These are phyloP conservation scores for Polymixis flavicincta DNA, from an alignment of 2,888 invertebrate genomes.

Conservation along the genomic window DNA sequence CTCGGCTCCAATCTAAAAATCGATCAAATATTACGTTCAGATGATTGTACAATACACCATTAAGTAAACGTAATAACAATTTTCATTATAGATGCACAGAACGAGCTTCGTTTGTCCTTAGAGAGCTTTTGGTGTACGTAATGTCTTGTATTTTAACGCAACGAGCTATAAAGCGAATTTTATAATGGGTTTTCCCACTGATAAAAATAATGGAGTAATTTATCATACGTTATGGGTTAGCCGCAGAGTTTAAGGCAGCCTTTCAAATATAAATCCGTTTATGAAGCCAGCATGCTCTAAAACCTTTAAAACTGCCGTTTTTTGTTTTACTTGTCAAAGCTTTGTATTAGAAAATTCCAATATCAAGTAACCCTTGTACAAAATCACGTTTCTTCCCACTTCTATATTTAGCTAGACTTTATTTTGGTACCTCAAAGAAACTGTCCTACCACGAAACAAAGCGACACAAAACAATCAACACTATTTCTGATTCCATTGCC, in stretches of 20 bases:
- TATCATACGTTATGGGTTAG: background rate
- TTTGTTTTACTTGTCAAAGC: slow-evolving; percentile 11
- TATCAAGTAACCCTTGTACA: slow-evolving; percentile 36
- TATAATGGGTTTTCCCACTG: slow-evolving; percentile 24
- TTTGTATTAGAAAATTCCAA: slow-evolving; percentile 28
- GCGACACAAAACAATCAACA: background rate
- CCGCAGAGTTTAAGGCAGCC: background rate
- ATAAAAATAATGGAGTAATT: slow-evolving; percentile 31
- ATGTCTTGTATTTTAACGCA: slow-evolving; percentile 41
- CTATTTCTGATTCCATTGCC: slow-evolving; percentile 13
- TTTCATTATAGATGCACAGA: slow-evolving; percentile 60
- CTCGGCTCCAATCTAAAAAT: slow-evolving; percentile 53
- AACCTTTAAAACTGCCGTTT: background rate
- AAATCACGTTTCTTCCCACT: slow-evolving; percentile 43
- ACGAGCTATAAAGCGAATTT: slow-evolving; percentile 30
- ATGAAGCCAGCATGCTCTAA: background rate
- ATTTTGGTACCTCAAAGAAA: slow-evolving; percentile 48
- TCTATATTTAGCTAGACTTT: slow-evolving; percentile 55
- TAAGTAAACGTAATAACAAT: slow-evolving; percentile 60
- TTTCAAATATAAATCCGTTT: background rate
- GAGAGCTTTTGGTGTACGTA: slow-evolving; percentile 41
- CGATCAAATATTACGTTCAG: slow-evolving; percentile 61
- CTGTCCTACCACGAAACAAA: slow-evolving; percentile 1
- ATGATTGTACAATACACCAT: slow-evolving; percentile 60
- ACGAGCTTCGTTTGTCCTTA: slow-evolving; percentile 46